Conservation (phyloP, 2,797 vertebrate species). For the Pipistrellus nathusii region DNA sequence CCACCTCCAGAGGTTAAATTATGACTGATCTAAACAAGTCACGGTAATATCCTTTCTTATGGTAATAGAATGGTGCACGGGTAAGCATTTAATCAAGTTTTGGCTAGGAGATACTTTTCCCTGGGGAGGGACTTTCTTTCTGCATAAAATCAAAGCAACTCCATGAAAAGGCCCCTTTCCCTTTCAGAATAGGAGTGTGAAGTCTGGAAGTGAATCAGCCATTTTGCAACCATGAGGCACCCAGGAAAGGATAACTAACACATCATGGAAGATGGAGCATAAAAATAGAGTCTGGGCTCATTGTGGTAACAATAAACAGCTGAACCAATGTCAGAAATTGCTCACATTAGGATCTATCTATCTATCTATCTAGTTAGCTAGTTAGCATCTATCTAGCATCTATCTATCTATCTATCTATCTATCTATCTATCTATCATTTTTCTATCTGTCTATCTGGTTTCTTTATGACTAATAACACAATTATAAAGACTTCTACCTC, state of each 20-base stretch:
- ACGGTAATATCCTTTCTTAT: not conserved
- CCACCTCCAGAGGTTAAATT: not conserved
- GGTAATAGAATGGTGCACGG: not conserved
- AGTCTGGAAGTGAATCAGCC: not conserved
- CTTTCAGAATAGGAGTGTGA: not conserved
- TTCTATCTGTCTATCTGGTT: not conserved
- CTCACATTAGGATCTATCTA: not conserved
- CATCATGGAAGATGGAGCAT: not conserved
- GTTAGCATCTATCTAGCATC: too few relatives aligned
- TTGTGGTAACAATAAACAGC: not conserved
- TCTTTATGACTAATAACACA: not conserved
- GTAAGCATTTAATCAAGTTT: not conserved
- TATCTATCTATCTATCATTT: not conserved
- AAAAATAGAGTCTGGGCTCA: not conserved
- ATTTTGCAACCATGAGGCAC: not conserved
- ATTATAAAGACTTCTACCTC: slow-evolving; percentile 10
- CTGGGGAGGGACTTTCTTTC: not conserved
- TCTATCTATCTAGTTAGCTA: not conserved
- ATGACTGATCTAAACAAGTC: not conserved
- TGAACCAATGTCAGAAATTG: not conserved
- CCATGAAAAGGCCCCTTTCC: not conserved
- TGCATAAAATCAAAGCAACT: not conserved
- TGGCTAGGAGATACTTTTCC: not conserved
- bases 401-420: not conserved
- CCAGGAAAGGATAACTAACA: not conserved